These are phyloP conservation scores for Panthera leo DNA, from an alignment of 2,113 vertebrate genomes.

Conservation along the genomic window DNA sequence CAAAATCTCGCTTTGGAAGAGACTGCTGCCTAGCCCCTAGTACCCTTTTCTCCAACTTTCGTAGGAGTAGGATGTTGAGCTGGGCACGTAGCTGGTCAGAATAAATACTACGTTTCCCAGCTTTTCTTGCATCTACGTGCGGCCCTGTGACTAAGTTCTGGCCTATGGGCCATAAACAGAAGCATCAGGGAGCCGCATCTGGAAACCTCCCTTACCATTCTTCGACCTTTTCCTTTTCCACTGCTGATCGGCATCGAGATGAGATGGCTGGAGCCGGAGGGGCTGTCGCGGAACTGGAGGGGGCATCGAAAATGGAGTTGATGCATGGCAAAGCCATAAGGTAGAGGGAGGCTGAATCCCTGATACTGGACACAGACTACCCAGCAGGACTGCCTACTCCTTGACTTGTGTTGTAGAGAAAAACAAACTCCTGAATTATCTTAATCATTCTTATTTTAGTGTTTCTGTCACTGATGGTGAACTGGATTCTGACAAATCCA, in stretches of 20 bases:
- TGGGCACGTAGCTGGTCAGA: neutral
- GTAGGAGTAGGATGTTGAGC: neutral
- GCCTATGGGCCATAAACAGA: neutral
- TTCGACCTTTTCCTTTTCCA: neutral
- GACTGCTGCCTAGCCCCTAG: neutral
- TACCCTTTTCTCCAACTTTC: neutral
- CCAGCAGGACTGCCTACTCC: neutral
- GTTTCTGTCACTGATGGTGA: neutral
- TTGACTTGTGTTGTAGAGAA: neutral
- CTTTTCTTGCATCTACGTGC: neutral
- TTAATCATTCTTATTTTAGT: neutral
- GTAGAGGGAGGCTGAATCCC: neutral
- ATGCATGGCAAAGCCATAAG: neutral
- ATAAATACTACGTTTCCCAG: neutral
- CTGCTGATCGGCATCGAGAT: neutral
- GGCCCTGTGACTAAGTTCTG: neutral
- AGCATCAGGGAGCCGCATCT: neutral
- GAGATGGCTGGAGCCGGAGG: neutral
- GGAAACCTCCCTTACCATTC: neutral
- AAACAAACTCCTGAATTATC: neutral
- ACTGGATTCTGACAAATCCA: neutral
- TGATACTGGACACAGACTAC: neutral
- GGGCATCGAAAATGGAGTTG: neutral
- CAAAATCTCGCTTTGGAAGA: constrained; percentile 2
- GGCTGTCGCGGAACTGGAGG: neutral